phyloP scores from a whole-genome alignment of 2,888 invertebrate species.

The Agrochola lota region DNA sequence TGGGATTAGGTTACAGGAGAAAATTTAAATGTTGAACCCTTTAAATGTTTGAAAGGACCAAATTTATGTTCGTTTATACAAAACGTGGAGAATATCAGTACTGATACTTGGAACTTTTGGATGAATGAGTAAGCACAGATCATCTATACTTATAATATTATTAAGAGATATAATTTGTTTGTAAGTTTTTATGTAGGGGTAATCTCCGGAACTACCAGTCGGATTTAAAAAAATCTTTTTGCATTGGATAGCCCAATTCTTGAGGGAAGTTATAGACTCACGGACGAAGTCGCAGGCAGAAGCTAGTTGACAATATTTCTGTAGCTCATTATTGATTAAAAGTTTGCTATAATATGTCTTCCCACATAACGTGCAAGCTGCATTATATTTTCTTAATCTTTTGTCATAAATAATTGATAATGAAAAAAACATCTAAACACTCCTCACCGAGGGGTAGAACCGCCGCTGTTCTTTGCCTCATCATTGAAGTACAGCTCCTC shows the following conservation, averaged over 20 bases:
- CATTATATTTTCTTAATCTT: not conserved
- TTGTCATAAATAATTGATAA: not conserved
- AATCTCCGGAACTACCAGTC: no score
- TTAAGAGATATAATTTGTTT: no score
- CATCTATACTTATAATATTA: no score
- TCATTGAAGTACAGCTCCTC: conserved; percentile 46
- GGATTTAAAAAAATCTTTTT: no score
- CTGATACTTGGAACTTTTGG: not conserved
- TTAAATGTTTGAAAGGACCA: not conserved
- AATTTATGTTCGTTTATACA: not conserved
- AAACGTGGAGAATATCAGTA: not conserved
- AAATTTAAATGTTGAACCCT: not conserved
- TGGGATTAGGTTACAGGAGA: conserved; percentile 39
- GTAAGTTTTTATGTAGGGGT: no score
- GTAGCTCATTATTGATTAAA: not conserved
- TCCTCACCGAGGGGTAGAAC: conserved; percentile 49
- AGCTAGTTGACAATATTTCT: no score
- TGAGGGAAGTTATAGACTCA: no score
- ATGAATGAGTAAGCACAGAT: not conserved
- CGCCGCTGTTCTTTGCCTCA: conserved; percentile 38
- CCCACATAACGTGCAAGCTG: not conserved
- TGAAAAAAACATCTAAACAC: not conserved
- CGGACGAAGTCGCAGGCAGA: no score
- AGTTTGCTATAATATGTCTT: not conserved
- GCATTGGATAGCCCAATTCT: no score